Percentiles rank a stretch among this genome's conserved stretches.
These are phyloP conservation scores for Hymenopus coronatus DNA, from an alignment of 2,888 invertebrate species.

Conservation along the genomic window DNA sequence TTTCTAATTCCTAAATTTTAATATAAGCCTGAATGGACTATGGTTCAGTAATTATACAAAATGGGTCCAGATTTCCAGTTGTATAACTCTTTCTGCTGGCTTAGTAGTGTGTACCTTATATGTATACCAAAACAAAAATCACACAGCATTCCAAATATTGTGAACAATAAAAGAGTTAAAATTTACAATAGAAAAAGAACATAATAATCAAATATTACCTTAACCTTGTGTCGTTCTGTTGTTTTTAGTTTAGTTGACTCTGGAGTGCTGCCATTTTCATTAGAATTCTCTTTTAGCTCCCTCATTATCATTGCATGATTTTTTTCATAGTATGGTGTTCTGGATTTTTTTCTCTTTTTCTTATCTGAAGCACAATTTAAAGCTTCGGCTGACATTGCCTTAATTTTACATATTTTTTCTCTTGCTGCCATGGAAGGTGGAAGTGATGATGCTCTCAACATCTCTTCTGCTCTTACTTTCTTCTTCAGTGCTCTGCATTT, in stretches of 20 bases:
- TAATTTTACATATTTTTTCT: constrained; percentile 44
- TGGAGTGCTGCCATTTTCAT: constrained; percentile 54
- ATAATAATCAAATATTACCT: neutral
- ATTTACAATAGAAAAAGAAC: too few relatives aligned
- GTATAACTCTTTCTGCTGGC: too few relatives aligned
- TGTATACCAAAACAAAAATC: too few relatives aligned
- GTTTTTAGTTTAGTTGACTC: constrained; percentile 55
- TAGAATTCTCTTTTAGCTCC: constrained; percentile 45
- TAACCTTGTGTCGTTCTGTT: constrained; percentile 51
- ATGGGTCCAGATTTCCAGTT: too few relatives aligned
- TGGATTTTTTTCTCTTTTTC: neutral
- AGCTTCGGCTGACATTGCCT: constrained; percentile 6
- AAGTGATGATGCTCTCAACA: constrained; percentile 61
- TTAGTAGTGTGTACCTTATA: too few relatives aligned
- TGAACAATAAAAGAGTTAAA: too few relatives aligned
- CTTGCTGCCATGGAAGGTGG: constrained; percentile 68
- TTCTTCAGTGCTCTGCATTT: constrained; percentile 58
- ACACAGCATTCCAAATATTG: too few relatives aligned
- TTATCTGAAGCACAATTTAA: neutral
- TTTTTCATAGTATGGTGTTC: constrained; percentile 42
- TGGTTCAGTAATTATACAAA: too few relatives aligned
- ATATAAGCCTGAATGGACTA: too few relatives aligned
- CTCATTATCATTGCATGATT: constrained; percentile 46
- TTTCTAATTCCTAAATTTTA: too few relatives aligned
- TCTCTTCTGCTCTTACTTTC: constrained; percentile 66